Percentiles rank a stretch among this genome's conserved stretches.
These are phyloP conservation scores for Alcedo quadribrachys DNA, from an alignment of 2,797 vertebrate species.

Conservation along the genomic window DNA sequence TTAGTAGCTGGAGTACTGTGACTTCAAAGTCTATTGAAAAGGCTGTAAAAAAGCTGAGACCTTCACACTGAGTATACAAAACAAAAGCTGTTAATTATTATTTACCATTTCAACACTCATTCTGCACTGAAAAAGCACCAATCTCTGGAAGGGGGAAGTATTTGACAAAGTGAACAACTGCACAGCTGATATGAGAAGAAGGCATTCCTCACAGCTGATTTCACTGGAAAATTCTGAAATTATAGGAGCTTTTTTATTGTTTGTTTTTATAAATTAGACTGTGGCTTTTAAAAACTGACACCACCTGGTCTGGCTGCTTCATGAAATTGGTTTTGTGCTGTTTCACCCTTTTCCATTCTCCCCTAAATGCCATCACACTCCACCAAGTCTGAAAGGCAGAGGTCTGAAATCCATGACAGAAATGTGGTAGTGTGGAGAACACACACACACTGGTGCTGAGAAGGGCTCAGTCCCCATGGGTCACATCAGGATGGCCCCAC, in stretches of 20 bases:
- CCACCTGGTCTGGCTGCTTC: background rate
- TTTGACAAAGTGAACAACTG: background rate
- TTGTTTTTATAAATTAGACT: background rate
- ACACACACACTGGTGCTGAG: fast-evolving
- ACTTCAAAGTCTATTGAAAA: background rate
- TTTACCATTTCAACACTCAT: background rate
- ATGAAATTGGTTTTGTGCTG: background rate
- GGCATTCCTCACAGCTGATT: background rate
- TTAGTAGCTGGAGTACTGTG: background rate
- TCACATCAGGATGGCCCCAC: fast-evolving
- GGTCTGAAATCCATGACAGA: background rate
- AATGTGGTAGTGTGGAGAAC: background rate
- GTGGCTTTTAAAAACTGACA: background rate
- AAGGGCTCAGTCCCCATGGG: background rate
- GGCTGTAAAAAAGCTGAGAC: background rate
- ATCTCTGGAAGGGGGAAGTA: background rate
- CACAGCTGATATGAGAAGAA: background rate
- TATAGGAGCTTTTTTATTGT: background rate
- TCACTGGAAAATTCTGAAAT: background rate
- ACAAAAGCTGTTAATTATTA: background rate
- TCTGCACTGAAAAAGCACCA: background rate
- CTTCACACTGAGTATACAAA: background rate
- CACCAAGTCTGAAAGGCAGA: background rate
- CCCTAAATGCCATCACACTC: background rate
- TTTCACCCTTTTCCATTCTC: background rate